phyloP scores from a whole-genome alignment of 64 coral and sea anemone species.

The Trachythela sp. region DNA sequence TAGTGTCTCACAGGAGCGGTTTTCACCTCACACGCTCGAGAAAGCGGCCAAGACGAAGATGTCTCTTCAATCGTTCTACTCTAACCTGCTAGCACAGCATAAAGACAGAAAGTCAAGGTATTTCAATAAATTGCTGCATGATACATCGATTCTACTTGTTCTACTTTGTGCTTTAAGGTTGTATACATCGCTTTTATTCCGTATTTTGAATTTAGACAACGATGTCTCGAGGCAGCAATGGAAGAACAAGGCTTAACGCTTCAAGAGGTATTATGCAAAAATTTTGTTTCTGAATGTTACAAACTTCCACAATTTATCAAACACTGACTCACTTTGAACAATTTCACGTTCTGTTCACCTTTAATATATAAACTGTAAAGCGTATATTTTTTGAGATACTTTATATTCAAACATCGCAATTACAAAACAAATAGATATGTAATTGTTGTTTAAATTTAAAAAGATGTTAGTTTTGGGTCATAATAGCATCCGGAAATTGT shows the following conservation, averaged over 20 bases:
- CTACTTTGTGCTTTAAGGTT: too few species aligned
- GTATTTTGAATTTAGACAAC: slow-evolving; percentile 56
- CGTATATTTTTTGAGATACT: too few species aligned
- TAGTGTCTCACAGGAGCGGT: slow-evolving; percentile 58
- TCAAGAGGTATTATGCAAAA: slow-evolving; percentile 55
- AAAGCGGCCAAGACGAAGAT: slow-evolving; percentile 95
- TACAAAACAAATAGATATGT: too few species aligned
- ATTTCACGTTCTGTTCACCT: too few species aligned
- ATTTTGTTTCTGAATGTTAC: not conserved
- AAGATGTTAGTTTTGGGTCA: too few species aligned
- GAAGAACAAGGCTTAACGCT: slow-evolving; percentile 66
- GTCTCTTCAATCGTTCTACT: slow-evolving; percentile 88
- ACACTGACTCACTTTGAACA: too few species aligned
- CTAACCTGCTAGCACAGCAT: slow-evolving; percentile 79
- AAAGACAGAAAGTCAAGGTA: slow-evolving; percentile 89
- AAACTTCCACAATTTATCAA: not conserved
- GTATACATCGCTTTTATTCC: not conserved
- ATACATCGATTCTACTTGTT: not conserved
- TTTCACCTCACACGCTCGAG: slow-evolving; percentile 93
- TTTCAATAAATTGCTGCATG: not conserved
- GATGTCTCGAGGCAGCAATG: slow-evolving; percentile 70
- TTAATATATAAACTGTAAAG: too few species aligned
- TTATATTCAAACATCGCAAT: too few species aligned
- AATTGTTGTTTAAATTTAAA: too few species aligned
- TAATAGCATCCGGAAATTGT: not conserved